These are phyloP conservation scores for Phallusia fumigata DNA, from an alignment of 23 tunicate genomes.

Conservation along the genomic window DNA sequence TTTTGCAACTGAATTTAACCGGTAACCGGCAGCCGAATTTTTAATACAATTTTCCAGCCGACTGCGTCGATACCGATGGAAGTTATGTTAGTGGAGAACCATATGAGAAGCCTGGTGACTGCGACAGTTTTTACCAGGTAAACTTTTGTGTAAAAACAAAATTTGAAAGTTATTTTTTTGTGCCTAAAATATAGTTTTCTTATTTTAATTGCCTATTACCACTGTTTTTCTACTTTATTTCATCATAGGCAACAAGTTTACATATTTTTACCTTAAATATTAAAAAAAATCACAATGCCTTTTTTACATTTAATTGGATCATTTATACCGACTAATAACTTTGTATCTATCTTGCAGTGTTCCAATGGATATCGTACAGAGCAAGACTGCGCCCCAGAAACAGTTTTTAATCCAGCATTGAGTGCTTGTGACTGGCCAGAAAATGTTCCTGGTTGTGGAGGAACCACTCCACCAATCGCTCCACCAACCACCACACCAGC, in stretches of 20 bases:
- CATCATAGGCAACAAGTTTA: background rate
- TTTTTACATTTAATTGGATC: background rate
- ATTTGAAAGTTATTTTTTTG: too few relatives aligned
- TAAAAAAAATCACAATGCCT: background rate
- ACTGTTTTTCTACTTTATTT: too few relatives aligned
- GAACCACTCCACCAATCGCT: background rate
- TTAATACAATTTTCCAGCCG: background rate
- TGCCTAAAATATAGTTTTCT: too few relatives aligned
- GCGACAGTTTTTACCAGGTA: slow-evolving; percentile 14
- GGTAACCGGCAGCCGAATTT: background rate
- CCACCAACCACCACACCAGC: slow-evolving; percentile 7
- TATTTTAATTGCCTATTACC: too few relatives aligned
- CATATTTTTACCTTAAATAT: background rate
- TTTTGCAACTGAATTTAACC: too few relatives aligned
- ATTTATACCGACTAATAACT: background rate
- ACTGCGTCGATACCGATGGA: slow-evolving; percentile 18
- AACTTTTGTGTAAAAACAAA: background rate
- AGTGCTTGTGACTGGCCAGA: slow-evolving; percentile 40
- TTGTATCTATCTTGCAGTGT: slow-evolving; percentile 9
- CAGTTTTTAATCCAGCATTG: slow-evolving; percentile 42
- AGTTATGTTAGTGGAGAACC: slow-evolving; percentile 20
- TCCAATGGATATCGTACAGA: slow-evolving; percentile 30
- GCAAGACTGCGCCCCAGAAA: slow-evolving; percentile 41
- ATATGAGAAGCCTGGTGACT: slow-evolving; percentile 41
- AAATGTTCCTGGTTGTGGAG: slow-evolving; percentile 51